These are phyloP conservation scores for Microchirus variegatus DNA, from an alignment of 2,797 vertebrate species.

Conservation along the genomic window DNA sequence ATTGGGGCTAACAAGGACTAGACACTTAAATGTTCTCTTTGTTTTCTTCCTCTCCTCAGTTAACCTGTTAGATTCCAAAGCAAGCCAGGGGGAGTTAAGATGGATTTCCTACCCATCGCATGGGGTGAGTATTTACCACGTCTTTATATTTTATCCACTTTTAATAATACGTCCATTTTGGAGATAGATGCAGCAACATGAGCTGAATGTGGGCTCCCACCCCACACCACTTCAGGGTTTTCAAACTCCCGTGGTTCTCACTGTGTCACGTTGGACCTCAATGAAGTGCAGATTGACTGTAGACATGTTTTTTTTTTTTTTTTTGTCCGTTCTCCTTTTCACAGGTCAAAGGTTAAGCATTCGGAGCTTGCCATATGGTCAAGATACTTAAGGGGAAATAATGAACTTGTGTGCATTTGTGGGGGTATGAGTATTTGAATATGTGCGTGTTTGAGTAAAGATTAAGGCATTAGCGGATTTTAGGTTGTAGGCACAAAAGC, in stretches of 20 bases:
- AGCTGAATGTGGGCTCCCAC: slow-evolving; percentile 10
- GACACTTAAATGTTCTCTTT: slow-evolving; percentile 75
- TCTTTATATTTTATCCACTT: slow-evolving; percentile 30
- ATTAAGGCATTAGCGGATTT: slow-evolving; percentile 66
- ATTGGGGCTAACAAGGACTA: slow-evolving; percentile 78
- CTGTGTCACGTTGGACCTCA: slow-evolving; percentile 49
- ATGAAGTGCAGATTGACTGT: slow-evolving; percentile 70
- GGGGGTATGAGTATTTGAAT: slow-evolving; percentile 26
- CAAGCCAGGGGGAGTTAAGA: slow-evolving; percentile 97
- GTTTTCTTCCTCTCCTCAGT: slow-evolving; percentile 85
- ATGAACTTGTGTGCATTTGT: slow-evolving; percentile 22
- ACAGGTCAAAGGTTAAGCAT: slow-evolving; percentile 65
- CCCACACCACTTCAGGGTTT: slow-evolving; percentile 39
- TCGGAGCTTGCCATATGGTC: slow-evolving; percentile 61
- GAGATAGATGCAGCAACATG: slow-evolving; percentile 14
- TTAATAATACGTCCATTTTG: slow-evolving; percentile 29
- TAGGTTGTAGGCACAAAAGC: slow-evolving; percentile 42
- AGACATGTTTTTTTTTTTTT: slow-evolving; percentile 46
- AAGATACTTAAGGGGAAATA: slow-evolving; percentile 56
- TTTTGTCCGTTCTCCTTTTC: slow-evolving; percentile 47
- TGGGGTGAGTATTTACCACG: slow-evolving; percentile 89
- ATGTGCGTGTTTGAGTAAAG: slow-evolving; percentile 51
- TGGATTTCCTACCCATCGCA: slow-evolving; percentile 98
- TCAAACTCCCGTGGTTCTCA: slow-evolving; percentile 39
- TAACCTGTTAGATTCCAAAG: slow-evolving; percentile 98